phyloP scores from a whole-genome alignment of 92 coral and sea anemone genomes.

The Anthopleura xanthogrammica region DNA sequence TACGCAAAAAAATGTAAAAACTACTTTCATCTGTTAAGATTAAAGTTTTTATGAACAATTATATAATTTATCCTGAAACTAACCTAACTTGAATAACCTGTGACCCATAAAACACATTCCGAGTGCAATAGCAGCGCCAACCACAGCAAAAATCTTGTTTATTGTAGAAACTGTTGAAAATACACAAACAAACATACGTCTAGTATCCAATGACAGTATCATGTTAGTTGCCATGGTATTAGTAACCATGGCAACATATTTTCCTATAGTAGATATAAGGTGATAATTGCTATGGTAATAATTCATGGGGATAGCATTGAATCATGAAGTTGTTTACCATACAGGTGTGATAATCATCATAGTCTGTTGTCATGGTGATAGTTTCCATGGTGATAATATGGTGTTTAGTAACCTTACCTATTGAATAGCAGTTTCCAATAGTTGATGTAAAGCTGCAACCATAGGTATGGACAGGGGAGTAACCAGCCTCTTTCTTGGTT shows the following conservation, averaged over 20 bases:
- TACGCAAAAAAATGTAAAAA: background rate
- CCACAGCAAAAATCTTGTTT: slow-evolving; percentile 72
- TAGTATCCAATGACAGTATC: background rate
- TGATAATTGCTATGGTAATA: background rate
- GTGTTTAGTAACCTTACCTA: slow-evolving; percentile 38
- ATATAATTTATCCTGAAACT: slow-evolving; percentile 15
- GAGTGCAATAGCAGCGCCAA: slow-evolving; percentile 70
- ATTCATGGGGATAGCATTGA: no score
- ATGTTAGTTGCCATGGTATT: background rate
- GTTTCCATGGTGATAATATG: background rate
- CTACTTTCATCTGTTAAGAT: no score
- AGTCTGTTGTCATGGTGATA: background rate
- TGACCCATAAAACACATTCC: slow-evolving; percentile 86
- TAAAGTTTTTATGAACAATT: no score
- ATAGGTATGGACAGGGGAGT: slow-evolving; percentile 81
- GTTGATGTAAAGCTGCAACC: slow-evolving; percentile 82
- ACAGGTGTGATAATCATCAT: background rate
- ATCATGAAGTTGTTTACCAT: no score
- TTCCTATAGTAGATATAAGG: background rate
- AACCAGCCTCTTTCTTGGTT: slow-evolving; percentile 71
- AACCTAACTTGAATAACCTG: slow-evolving; percentile 73
- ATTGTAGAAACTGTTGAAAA: slow-evolving; percentile 64
- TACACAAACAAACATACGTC: slow-evolving; percentile 2
- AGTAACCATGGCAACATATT: background rate
- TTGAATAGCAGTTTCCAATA: slow-evolving; percentile 73